A percentile compares a stretch with the other conserved stretches of the same genome.
Evolutionary conservation across 2,888 invertebrate genomes (phyloP).

Genomic region (Drosophila suboccidentalis): DNA sequence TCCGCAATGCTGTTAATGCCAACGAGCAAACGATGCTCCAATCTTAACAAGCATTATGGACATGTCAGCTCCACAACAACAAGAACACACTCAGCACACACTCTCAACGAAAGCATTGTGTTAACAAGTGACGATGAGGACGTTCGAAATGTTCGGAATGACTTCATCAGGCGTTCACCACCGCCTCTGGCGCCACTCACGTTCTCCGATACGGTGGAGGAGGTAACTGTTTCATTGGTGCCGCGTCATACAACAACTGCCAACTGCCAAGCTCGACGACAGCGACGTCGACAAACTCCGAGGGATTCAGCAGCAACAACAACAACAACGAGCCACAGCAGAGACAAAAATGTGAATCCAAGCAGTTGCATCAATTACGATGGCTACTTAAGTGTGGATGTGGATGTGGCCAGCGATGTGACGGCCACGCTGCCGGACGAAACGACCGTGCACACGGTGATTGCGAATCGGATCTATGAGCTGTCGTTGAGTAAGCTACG

Average conservation of each 20-base stretch:
- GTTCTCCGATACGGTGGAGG: slow-evolving; percentile 71
- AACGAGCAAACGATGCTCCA: slow-evolving; percentile 4
- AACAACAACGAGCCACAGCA: background rate
- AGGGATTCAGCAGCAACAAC: slow-evolving; percentile 6
- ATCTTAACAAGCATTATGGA: slow-evolving; percentile 55
- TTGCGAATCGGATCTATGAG: slow-evolving; percentile 84
- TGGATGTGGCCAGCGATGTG: slow-evolving; percentile 55
- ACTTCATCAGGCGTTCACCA: slow-evolving; percentile 50
- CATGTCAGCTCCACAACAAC: slow-evolving; percentile 39
- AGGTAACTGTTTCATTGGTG: slow-evolving; percentile 82
- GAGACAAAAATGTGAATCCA: background rate
- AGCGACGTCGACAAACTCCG: slow-evolving; percentile 31
- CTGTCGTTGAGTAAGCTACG: slow-evolving; percentile 83
- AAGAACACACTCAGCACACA: background rate
- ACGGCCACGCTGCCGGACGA: slow-evolving; percentile 79
- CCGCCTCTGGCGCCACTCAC: slow-evolving; percentile 75
- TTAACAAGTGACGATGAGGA: slow-evolving; percentile 80
- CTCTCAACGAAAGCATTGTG: slow-evolving; percentile 71
- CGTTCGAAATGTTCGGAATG: background rate
- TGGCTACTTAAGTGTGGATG: slow-evolving; percentile 58
- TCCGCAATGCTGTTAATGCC: slow-evolving; percentile 47
- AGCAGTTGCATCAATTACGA: slow-evolving; percentile 35
- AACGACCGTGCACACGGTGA: slow-evolving; percentile 84
- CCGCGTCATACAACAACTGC: slow-evolving; percentile 77
- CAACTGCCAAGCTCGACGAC: slow-evolving; percentile 64